Evolutionary conservation across 1,140 invertebrate species (phyloP).

Genomic region (Drosophila malerkotliana): DNA sequence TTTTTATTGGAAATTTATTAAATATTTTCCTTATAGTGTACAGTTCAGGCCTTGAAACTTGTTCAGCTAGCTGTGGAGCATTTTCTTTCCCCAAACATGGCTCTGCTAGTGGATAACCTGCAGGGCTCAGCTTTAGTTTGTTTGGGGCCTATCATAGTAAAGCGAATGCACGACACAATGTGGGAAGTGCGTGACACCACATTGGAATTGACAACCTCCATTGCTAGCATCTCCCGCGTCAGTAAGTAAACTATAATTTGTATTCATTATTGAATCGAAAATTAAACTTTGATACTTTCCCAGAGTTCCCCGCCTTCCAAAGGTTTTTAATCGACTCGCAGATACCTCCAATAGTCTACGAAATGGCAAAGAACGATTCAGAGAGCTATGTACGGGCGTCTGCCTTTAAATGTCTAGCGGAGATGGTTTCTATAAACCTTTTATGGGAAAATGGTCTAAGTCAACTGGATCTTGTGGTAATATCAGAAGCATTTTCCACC

Average conservation of each 20-base stretch:
- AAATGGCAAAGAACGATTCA: slow-evolving; percentile 87
- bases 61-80: slow-evolving; percentile 89
- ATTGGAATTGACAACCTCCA: slow-evolving; percentile 88
- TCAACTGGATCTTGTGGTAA: slow-evolving; percentile 87
- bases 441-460: slow-evolving; percentile 88
- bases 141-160: slow-evolving; percentile 87
- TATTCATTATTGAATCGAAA: neutral
- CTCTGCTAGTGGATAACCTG: slow-evolving; percentile 87
- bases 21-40: slow-evolving; percentile 84
- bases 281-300: slow-evolving; percentile 17
- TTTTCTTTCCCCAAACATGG: slow-evolving; percentile 90
- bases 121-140: slow-evolving; percentile 87
- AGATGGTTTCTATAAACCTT: slow-evolving; percentile 87
- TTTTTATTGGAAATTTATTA: neutral
- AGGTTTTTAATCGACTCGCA: slow-evolving; percentile 88
- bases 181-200: slow-evolving; percentile 91
- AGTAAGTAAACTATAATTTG: slow-evolving; percentile 85
- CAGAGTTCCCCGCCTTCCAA: slow-evolving; percentile 92
- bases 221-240: slow-evolving; percentile 87
- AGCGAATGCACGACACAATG: slow-evolving; percentile 88
- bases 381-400: slow-evolving; percentile 90
- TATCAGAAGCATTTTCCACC: slow-evolving; percentile 27
- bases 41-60: slow-evolving; percentile 88
- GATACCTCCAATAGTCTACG: slow-evolving; percentile 87
- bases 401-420: slow-evolving; percentile 88